Evolutionary conservation across 2,888 invertebrate species (phyloP), one percentile per base, ranked within the genome.

Genomic region (Archips xylosteana): DNA sequence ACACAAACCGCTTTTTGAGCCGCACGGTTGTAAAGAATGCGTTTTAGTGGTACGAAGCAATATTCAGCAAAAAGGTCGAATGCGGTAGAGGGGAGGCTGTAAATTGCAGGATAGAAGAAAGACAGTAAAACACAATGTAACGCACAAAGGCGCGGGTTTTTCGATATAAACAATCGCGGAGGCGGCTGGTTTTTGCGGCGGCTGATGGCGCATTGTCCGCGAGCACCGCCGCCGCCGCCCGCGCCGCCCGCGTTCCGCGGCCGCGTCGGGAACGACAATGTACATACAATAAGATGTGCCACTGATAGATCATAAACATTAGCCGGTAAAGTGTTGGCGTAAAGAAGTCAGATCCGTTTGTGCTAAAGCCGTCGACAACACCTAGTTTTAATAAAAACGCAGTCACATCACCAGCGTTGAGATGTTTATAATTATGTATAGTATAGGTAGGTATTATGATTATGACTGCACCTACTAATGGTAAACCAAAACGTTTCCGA

Each of bases 101-200:
- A 70, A 70, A 64, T 54, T 57, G 47, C 62, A n/a, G 39, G 64
- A 64, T 72, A 39, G 67, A 60, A 54, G 61, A 62, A 54, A 61
- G 64, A 36, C 54, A 63, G 68, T 73, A 73, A 73, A 73, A 73
- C 73, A 73, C 73, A 73, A 69, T 64, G 73, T 73, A 68, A 45
- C 23, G 57, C 69, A 73, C 73, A 73, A 73, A 57, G 73, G 42
- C 36, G 63, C 36, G 45, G 47, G 61, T 61, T 72, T 72, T 72
- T 73, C 61, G 68, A 32, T 73, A 63, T 63, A 73, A 73, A 73
- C 69, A 68, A 62, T 73, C 62, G 68, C 47, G 62, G n/a, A 12
- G 59, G 15, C 69, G 49, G 61, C 32, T 10, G 45, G 45, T 68
- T 68, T 70, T 70, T 70, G 62, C 51, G 51, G 51, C 49, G 10